These are phyloP conservation scores for Crossaster papposus DNA, from an alignment of 53 echinoderm and acorn worm genomes.

Conservation along the genomic window DNA sequence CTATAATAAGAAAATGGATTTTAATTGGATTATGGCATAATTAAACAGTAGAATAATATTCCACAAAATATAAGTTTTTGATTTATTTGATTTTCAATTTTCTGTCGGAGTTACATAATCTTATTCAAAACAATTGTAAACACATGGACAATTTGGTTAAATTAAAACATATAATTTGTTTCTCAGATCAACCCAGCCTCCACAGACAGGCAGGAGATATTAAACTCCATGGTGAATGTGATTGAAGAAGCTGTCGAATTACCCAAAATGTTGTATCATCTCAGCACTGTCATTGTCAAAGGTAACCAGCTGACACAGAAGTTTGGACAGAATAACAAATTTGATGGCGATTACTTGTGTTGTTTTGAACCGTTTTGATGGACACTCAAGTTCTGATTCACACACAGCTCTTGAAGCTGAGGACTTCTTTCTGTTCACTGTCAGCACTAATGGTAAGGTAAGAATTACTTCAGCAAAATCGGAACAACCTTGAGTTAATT, in stretches of 20 bases:
- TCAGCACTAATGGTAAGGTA: slow-evolving; percentile 73
- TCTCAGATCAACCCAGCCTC: slow-evolving; percentile 19
- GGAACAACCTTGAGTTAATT: background rate
- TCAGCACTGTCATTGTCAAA: slow-evolving; percentile 62
- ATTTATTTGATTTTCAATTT: no score
- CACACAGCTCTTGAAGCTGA: slow-evolving; percentile 78
- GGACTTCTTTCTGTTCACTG: slow-evolving; percentile 79
- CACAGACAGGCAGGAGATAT: slow-evolving; percentile 55
- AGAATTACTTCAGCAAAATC: background rate
- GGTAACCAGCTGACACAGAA: slow-evolving; percentile 36
- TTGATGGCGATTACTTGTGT: background rate
- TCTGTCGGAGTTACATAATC: background rate
- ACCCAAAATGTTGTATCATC: slow-evolving; percentile 69
- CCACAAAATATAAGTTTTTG: no score
- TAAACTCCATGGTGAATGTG: slow-evolving; percentile 67
- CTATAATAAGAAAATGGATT: no score
- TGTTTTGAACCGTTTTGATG: background rate
- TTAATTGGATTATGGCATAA: no score
- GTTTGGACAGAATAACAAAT: background rate
- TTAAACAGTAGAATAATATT: no score
- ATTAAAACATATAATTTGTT: background rate
- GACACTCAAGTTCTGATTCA: background rate
- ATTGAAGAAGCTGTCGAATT: slow-evolving; percentile 70
- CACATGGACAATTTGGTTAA: background rate
- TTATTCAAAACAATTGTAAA: background rate